A percentile compares a stretch with the other conserved stretches of the same genome.
Evolutionary conservation across 2,888 invertebrate genomes (phyloP).

Genomic region (Endomychus coccineus): DNA sequence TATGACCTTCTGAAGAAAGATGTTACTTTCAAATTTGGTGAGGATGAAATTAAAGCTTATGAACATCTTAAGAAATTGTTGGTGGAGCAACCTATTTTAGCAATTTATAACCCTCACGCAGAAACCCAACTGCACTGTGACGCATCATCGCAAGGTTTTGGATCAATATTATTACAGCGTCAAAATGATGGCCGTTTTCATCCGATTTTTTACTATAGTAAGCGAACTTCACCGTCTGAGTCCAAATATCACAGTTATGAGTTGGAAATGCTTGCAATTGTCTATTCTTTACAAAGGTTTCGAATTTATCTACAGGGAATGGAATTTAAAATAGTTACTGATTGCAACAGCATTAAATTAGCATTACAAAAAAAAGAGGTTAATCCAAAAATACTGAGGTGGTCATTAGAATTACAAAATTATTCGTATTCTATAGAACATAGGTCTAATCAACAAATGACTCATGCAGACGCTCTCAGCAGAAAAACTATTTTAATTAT

Average conservation of each 20-base stretch:
- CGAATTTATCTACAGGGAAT: constrained; percentile 27
- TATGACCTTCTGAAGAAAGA: constrained; percentile 16
- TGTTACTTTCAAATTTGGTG: constrained; percentile 5
- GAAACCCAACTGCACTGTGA: constrained; percentile 33
- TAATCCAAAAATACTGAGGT: constrained; percentile 27
- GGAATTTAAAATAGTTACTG: constrained; percentile 27
- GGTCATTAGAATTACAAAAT: constrained; percentile 25
- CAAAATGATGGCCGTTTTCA: constrained; percentile 25
- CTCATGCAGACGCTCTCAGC: constrained; percentile 29
- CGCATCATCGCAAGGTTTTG: constrained; percentile 29
- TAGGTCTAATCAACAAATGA: constrained; percentile 22
- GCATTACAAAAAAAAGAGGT: constrained; percentile 27
- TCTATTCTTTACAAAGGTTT: constrained; percentile 28
- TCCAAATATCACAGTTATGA: constrained; percentile 32
- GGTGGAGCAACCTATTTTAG: constrained; percentile 20
- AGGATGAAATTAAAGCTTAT: constrained; percentile 17
- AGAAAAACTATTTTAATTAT: constrained; percentile 16
- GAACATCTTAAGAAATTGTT: too few species aligned
- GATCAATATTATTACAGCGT: constrained; percentile 30
- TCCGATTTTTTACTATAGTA: constrained; percentile 31
- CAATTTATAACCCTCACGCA: constrained; percentile 25
- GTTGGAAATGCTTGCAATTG: constrained; percentile 26
- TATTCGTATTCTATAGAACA: constrained; percentile 25
- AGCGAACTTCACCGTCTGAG: constrained; percentile 27
- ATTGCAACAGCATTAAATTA: constrained; percentile 25